Evolutionary conservation across 2,113 vertebrate species (phyloP).

Genomic region (Paradisaea rubra): DNA sequence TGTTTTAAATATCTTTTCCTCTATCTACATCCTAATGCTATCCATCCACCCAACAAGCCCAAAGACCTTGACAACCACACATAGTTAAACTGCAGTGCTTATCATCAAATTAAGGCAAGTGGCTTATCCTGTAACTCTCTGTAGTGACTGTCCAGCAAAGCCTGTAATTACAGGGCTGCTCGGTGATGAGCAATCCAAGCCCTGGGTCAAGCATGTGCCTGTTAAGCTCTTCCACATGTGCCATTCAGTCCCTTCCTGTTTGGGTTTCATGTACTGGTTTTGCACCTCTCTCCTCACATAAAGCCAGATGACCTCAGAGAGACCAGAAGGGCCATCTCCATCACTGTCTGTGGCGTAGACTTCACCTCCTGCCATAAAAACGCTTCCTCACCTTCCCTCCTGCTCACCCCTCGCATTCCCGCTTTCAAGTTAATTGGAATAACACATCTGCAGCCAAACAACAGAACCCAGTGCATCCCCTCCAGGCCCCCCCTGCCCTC

Average conservation of each 20-base stretch:
- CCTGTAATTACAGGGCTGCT: not conserved
- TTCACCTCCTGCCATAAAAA: conserved; percentile 29
- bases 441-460: conserved; percentile 33
- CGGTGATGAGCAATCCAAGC: not conserved
- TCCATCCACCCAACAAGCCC: not conserved
- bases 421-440: conserved; percentile 37
- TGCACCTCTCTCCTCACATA: conserved; percentile 10
- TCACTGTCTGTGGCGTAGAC: not conserved
- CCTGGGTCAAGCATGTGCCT: not conserved
- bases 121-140: not conserved
- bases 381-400: not conserved
- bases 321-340: not conserved
- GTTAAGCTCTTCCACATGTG: conserved; percentile 57
- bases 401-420: not conserved
- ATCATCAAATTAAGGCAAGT: not conserved
- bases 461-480: not conserved
- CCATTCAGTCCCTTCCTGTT: conserved; percentile 49
- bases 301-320: conserved; percentile 42
- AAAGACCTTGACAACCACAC: not conserved
- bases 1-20: not conserved
- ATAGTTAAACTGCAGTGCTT: not conserved
- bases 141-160: not conserved
- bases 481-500: not conserved
- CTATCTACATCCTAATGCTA: not conserved
- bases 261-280: not conserved